A percentile compares a stretch with the other conserved stretches of the same genome.
phyloP scores from a whole-genome alignment of 2,888 invertebrate species.

The Auanema sp. region DNA sequence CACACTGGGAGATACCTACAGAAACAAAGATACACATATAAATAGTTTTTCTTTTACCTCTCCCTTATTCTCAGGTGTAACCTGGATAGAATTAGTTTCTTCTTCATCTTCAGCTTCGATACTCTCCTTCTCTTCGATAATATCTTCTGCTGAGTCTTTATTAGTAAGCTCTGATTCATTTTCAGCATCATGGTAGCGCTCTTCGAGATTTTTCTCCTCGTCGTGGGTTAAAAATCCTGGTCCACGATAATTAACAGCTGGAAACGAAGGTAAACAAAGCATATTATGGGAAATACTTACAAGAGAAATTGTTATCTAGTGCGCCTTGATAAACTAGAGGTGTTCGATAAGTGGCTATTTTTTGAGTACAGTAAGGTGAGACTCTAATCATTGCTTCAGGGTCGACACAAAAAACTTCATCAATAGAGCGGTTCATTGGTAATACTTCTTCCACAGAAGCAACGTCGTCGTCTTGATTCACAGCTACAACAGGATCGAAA shows the following conservation, averaged over 20 bases:
- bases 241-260: conserved; percentile 33
- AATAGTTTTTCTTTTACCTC: too few species aligned
- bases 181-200: background rate
- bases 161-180: background rate
- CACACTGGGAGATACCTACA: too few species aligned
- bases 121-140: conserved; percentile 2
- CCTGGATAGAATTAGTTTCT: background rate
- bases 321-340: conserved; percentile 38
- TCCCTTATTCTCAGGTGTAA: background rate
- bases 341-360: conserved; percentile 25
- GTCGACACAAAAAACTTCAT: conserved; percentile 19
- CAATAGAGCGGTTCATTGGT: conserved; percentile 10
- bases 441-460: conserved; percentile 13
- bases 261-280: background rate
- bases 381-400: conserved; percentile 19
- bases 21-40: too few species aligned
- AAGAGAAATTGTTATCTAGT: conserved; percentile 32
- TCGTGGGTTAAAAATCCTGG: conserved; percentile 48
- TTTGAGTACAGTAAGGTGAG: conserved; percentile 8
- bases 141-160: background rate
- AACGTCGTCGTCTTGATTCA: conserved; percentile 9
- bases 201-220: conserved; percentile 33
- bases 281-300: background rate
- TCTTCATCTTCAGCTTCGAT: conserved; percentile 9
- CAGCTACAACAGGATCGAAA: conserved; percentile 8